phyloP scores from a whole-genome alignment of 2,888 invertebrate genomes.

The Macaria liturata region DNA sequence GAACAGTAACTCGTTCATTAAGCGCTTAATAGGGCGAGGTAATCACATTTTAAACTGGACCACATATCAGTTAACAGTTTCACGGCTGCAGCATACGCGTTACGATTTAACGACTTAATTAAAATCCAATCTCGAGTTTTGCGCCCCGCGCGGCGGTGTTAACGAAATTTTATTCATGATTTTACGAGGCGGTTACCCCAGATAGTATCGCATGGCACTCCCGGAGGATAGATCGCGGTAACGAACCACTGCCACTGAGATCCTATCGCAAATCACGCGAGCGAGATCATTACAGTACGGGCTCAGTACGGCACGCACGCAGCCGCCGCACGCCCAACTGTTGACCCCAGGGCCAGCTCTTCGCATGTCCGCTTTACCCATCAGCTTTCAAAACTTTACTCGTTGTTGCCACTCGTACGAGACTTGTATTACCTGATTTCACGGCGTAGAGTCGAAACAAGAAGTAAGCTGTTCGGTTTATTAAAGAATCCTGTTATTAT shows the following conservation, averaged over 20 bases:
- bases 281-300: constrained; percentile 28
- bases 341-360: background rate
- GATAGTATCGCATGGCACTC: constrained; percentile 29
- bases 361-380: background rate
- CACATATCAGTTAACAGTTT: constrained; percentile 39
- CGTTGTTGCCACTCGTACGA: too few species aligned
- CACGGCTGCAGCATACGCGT: constrained; percentile 40
- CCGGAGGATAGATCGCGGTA: constrained; percentile 32
- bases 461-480: too few species aligned
- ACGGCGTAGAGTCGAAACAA: too few species aligned
- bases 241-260: constrained; percentile 28
- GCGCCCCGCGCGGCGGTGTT: constrained; percentile 37
- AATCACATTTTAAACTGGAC: constrained; percentile 19
- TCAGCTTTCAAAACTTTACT: background rate
- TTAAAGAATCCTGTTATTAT: too few species aligned
- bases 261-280: constrained; percentile 33
- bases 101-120: constrained; percentile 50
- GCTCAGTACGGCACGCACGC: constrained; percentile 2
- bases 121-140: constrained; percentile 50
- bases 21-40: constrained; percentile 15
- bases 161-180: constrained; percentile 38
- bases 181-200: constrained; percentile 34
- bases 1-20: constrained; percentile 13
- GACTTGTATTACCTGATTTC: too few species aligned
- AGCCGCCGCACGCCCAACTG: too few species aligned